phyloP scores from a whole-genome alignment of 2,888 invertebrate genomes.

The Nemapogon koenigi region DNA sequence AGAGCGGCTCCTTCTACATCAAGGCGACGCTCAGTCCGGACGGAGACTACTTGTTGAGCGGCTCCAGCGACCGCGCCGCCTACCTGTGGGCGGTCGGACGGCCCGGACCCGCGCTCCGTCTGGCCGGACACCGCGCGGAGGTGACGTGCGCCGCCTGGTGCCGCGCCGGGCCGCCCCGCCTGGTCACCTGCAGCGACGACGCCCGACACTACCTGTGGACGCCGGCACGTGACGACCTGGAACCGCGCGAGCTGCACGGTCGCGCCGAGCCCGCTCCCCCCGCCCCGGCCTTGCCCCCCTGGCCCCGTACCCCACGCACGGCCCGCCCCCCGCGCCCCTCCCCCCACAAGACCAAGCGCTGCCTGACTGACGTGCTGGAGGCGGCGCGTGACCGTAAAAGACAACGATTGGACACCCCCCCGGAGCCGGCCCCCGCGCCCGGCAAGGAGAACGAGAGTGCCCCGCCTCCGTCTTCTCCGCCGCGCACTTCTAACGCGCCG shows the following conservation, averaged over 20 bases:
- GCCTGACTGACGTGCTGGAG: constrained; percentile 43
- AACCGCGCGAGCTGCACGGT: constrained; percentile 43
- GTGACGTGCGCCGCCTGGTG: constrained; percentile 90
- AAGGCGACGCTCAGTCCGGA: constrained; percentile 84
- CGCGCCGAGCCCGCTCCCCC: constrained; percentile 36
- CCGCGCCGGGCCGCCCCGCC: constrained; percentile 57
- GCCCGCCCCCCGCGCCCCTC: constrained; percentile 12
- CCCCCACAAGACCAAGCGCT: constrained; percentile 37
- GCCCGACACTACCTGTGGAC: constrained; percentile 80
- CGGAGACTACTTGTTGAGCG: constrained; percentile 81
- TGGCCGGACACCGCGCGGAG: constrained; percentile 83
- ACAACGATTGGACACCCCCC: constrained; percentile 22
- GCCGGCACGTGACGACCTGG: constrained; percentile 51
- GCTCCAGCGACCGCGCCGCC: constrained; percentile 86
- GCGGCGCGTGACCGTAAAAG: constrained; percentile 32
- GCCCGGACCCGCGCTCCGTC: constrained; percentile 70
- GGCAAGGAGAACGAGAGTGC: constrained; percentile 15
- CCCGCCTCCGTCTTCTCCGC: background rate
- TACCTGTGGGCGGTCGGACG: constrained; percentile 82
- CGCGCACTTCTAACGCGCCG: background rate
- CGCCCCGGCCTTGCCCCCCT: constrained; percentile 21
- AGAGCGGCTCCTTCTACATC: constrained; percentile 83
- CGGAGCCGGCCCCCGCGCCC: constrained; percentile 19
- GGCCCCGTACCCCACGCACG: constrained; percentile 3
- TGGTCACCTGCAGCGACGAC: constrained; percentile 87